Percentiles rank a stretch among this genome's conserved stretches.
These are phyloP conservation scores for Silurus meridionalis DNA, from an alignment of 2,113 vertebrate genomes.

Conservation along the genomic window DNA sequence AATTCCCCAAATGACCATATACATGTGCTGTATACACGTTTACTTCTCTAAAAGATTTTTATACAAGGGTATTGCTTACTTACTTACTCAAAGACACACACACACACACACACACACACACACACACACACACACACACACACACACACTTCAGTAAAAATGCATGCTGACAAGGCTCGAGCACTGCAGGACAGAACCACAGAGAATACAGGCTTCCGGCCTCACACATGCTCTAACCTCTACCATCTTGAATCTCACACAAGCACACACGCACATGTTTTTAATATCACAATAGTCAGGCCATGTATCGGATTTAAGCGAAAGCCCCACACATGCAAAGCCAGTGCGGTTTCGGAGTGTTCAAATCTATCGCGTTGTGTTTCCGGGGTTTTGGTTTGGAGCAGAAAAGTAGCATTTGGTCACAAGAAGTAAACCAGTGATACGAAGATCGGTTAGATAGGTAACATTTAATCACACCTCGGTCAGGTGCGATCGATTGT, in stretches of 20 bases:
- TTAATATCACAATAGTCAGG: constrained; percentile 18
- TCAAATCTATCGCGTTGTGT: not conserved
- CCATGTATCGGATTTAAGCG: constrained; percentile 27
- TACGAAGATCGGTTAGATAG: constrained; percentile 19
- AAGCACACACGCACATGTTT: constrained; percentile 16
- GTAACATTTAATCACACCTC: not conserved
- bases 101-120: not conserved
- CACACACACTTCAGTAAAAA: not conserved
- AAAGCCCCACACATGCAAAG: constrained; percentile 12
- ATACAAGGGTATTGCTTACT: not conserved
- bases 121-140: constrained; percentile 26
- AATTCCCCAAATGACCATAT: not conserved
- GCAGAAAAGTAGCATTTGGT: constrained; percentile 17
- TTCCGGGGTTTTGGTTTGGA: constrained; percentile 23
- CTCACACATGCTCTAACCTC: constrained; percentile 26
- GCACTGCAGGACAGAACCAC: constrained; percentile 44
- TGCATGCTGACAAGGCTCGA: constrained; percentile 9
- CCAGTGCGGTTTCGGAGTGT: constrained; percentile 11
- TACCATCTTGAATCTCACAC: constrained; percentile 12
- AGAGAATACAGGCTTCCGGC: constrained; percentile 33
- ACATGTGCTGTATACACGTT: not conserved
- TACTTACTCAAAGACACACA: not conserved
- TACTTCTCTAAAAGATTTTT: not conserved
- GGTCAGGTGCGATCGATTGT: constrained; percentile 11
- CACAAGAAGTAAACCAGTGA: constrained; percentile 3